A percentile compares a stretch with the other conserved stretches of the same genome.
phyloP scores from a whole-genome alignment of 2,113 vertebrate species.

The Protomyctophum bolini region DNA sequence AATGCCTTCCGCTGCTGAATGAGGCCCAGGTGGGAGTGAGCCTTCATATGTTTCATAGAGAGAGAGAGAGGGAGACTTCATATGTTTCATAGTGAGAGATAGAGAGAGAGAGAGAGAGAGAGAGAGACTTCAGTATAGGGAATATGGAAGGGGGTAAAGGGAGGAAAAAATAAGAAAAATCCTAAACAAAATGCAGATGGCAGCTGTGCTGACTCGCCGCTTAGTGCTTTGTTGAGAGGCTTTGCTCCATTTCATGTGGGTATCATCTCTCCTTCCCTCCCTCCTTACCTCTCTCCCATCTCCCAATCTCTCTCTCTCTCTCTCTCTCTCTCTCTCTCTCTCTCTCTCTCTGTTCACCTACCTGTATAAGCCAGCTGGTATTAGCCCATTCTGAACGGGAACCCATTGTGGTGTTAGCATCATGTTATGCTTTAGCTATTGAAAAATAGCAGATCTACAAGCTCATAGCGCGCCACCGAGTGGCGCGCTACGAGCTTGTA shows the following conservation, averaged over 20 bases:
- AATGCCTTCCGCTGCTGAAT: slow-evolving; percentile 72
- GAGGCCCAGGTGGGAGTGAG: slow-evolving; percentile 72
- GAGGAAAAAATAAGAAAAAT: slow-evolving; percentile 53
- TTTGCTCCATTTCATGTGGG: slow-evolving; percentile 63
- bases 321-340: too few species aligned
- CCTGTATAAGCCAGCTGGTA: slow-evolving; percentile 15
- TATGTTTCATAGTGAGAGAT: too few species aligned
- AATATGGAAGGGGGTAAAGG: background rate
- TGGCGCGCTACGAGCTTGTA: too few species aligned
- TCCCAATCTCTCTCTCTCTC: slow-evolving; percentile 27
- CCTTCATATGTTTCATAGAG: slow-evolving; percentile 66
- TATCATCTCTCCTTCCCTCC: slow-evolving; percentile 56
- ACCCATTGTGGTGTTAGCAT: too few species aligned
- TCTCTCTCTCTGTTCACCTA: slow-evolving; percentile 40
- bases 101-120: too few species aligned
- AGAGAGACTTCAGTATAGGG: background rate
- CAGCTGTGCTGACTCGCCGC: slow-evolving; percentile 65
- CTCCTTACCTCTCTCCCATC: slow-evolving; percentile 37
- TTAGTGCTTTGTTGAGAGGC: slow-evolving; percentile 69
- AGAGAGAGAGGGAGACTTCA: too few species aligned
- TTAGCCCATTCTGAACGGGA: too few species aligned
- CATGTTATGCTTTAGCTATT: too few species aligned
- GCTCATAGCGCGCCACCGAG: too few species aligned
- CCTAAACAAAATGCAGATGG: slow-evolving; percentile 62
- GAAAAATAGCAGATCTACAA: too few species aligned